These are phyloP conservation scores for Mythimna impura DNA, from an alignment of 2,888 invertebrate genomes.

Conservation along the genomic window DNA sequence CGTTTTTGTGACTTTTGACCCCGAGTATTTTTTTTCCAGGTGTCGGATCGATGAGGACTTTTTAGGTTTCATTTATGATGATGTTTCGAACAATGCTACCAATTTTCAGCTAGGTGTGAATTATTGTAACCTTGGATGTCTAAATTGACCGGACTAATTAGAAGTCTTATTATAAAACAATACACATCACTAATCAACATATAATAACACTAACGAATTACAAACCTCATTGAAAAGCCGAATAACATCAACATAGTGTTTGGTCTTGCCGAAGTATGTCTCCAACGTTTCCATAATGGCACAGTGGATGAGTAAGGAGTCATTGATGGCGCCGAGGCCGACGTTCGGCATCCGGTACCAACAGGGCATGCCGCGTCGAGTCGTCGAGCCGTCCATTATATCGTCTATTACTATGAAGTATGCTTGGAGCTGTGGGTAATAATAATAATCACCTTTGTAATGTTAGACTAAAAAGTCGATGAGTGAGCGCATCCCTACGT, in stretches of 20 bases:
- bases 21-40: too few species aligned
- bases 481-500: too few species aligned
- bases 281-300: conserved; percentile 93
- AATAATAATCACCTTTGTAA: background rate
- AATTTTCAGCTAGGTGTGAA: too few species aligned
- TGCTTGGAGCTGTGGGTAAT: conserved; percentile 93
- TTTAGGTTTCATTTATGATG: too few species aligned
- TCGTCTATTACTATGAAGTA: conserved; percentile 97
- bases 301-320: conserved; percentile 94
- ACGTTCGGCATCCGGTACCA: conserved; percentile 95
- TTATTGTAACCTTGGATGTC: too few species aligned
- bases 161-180: background rate
- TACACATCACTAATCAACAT: background rate
- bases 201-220: conserved; percentile 41
- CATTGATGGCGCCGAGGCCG: conserved; percentile 95
- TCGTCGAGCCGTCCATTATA: conserved; percentile 96
- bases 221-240: conserved; percentile 95
- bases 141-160: too few species aligned
- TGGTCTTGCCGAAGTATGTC: conserved; percentile 92
- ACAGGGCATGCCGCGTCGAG: conserved; percentile 96
- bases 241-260: conserved; percentile 93
- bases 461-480: too few species aligned
- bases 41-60: too few species aligned
- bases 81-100: too few species aligned
- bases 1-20: too few species aligned